These are phyloP conservation scores for Narcine bancroftii DNA, from an alignment of 2,113 vertebrate species.

Conservation along the genomic window DNA sequence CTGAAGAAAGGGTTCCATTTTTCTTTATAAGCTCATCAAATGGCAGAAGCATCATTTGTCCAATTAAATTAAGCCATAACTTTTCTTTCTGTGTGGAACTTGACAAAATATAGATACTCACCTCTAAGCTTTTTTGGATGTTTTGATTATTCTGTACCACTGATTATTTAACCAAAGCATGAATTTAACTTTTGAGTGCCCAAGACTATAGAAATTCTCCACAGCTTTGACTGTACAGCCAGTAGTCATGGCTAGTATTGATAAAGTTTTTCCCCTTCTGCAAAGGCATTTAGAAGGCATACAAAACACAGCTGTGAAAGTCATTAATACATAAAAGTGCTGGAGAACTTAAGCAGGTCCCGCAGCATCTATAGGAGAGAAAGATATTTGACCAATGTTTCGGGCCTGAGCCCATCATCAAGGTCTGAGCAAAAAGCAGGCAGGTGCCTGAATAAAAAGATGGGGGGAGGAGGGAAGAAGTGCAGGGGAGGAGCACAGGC, in stretches of 20 bases:
- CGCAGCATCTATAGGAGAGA: too few relatives aligned
- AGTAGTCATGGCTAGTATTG: not conserved
- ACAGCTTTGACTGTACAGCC: not conserved
- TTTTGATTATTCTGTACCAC: not conserved
- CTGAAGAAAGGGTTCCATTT: not conserved
- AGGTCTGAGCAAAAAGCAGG: too few relatives aligned
- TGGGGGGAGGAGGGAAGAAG: too few relatives aligned
- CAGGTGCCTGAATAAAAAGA: too few relatives aligned
- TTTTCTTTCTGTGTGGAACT: not conserved
- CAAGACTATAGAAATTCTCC: not conserved
- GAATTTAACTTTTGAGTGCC: not conserved
- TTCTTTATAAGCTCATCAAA: not conserved
- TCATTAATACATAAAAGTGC: not conserved
- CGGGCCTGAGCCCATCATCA: too few relatives aligned
- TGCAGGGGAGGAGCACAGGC: too few relatives aligned
- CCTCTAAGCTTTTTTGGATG: not conserved
- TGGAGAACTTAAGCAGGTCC: too few relatives aligned
- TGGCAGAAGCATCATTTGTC: not conserved
- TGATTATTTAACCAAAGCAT: not conserved
- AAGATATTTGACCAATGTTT: too few relatives aligned
- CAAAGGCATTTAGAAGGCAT: too few relatives aligned
- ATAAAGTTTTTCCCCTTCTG: not conserved
- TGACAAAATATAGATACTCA: not conserved
- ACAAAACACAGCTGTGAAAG: not conserved
- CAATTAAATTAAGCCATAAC: conserved; percentile 18